Evolutionary conservation across 2,888 invertebrate species (phyloP).

Genomic region (Drymonia ruficornis): DNA sequence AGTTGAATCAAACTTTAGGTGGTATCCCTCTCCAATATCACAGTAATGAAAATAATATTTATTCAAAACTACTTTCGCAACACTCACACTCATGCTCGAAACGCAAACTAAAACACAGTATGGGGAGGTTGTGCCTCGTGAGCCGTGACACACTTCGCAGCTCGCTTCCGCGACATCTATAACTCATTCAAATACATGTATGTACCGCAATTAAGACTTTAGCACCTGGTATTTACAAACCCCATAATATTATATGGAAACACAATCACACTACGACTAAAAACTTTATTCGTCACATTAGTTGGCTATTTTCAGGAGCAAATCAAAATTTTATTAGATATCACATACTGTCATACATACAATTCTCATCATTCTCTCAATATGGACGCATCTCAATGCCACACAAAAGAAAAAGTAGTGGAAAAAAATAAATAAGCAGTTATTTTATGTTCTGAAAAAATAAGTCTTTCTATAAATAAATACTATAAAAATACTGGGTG

Average conservation of each 20-base stretch:
- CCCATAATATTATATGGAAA: conserved; percentile 25
- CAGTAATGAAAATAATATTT: conserved; percentile 70
- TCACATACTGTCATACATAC: conserved; percentile 13
- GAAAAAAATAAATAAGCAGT: conserved; percentile 1
- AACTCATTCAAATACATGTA: background rate
- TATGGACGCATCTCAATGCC: conserved; percentile 17
- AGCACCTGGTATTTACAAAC: conserved; percentile 23
- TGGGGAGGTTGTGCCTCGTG: conserved; percentile 15
- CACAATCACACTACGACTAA: conserved; percentile 30
- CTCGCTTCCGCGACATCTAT: background rate
- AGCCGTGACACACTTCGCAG: background rate
- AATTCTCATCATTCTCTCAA: too few species aligned
- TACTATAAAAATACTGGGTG: conserved; percentile 22
- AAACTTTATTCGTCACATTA: conserved; percentile 18
- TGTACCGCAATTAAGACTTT: background rate
- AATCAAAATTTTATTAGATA: conserved; percentile 19
- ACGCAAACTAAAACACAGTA: conserved; percentile 39
- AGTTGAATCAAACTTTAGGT: conserved; percentile 62
- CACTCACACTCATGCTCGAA: conserved; percentile 58
- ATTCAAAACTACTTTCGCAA: conserved; percentile 59
- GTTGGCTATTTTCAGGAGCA: conserved; percentile 20
- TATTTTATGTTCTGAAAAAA: conserved; percentile 19
- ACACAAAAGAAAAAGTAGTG: conserved; percentile 1
- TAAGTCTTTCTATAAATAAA: conserved; percentile 36
- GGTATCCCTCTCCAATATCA: conserved; percentile 76